Percentiles rank a stretch among this genome's conserved stretches.
phyloP scores from a whole-genome alignment of 2,888 invertebrate species.

The Globia sparganii region DNA sequence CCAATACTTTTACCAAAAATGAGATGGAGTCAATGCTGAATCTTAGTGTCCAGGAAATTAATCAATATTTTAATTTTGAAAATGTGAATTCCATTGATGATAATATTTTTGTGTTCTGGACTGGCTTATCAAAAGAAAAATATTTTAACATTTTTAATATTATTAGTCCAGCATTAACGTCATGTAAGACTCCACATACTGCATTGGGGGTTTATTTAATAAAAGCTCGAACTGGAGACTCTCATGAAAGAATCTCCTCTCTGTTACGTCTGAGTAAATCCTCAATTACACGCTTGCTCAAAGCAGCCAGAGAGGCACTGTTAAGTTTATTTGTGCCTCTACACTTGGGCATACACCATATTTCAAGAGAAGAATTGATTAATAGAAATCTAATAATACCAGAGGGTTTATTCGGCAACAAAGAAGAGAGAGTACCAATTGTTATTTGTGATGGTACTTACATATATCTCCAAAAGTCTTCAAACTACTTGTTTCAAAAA shows the following conservation, averaged over 20 bases:
- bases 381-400: not conserved
- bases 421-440: not conserved
- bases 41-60: not conserved
- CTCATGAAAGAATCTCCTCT: not conserved
- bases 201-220: not conserved
- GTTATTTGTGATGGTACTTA: no score
- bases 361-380: not conserved
- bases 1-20: not conserved
- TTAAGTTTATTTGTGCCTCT: not conserved
- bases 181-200: not conserved
- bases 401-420: not conserved
- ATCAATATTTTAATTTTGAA: not conserved
- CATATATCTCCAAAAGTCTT: no score
- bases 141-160: not conserved
- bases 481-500: no score
- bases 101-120: not conserved
- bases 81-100: not conserved
- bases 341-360: not conserved
- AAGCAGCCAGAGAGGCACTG: no score
- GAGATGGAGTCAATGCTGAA: not conserved
- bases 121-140: not conserved
- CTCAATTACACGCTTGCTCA: not conserved
- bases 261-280: not conserved
- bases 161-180: not conserved
- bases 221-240: constrained; percentile 1